Evolutionary conservation across 2,888 invertebrate species (phyloP), one percentile per base, ranked within the genome.

Genomic region (Baccha elongata): DNA sequence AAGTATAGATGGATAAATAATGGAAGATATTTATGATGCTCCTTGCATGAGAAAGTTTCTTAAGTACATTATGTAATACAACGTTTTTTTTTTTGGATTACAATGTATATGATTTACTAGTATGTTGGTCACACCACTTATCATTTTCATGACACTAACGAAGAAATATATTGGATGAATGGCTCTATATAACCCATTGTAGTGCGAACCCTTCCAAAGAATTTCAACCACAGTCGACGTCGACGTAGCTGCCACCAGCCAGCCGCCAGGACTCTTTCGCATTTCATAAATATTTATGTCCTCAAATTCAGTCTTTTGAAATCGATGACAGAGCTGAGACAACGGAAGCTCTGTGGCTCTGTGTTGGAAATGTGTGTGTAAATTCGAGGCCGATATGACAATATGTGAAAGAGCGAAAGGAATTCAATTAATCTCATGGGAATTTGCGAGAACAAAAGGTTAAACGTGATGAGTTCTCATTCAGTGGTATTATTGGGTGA

Each of bases 371-470:
- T 32, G 29, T 32, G 8, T 32, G 29, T 4, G 29, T n/a, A 37
- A 19, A 23, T 42, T 37, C 19, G 23, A 29, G 32, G 48, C 29
- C 21, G 44, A 35, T 26, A 46, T 8, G 46, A 32, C 48, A 37
- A 65, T 58, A 13, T 17, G 23, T 15, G 10, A 53, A 21, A 17
- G 40, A 78, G 23, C 62, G 68, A 83, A 83, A 73, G 73, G 83
- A 83, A 83, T 83, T 83, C 83, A 83, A 83, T 83, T 83, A 83
- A 83, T 83, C 83, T 78, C 83, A 73, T 73, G 83, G 73, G 83
- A 83, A 83, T 83, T 78, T 44, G 37, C 50, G 50, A 58, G 72
- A 78, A 83, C 78, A 83, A 83, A 73, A 83, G 83, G 83, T 83
- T 83, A 78, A 78, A 78, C 83, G 78, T 83, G 83, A 83, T 83